These are phyloP conservation scores for Cyanocitta stelleri DNA, from an alignment of 2,113 vertebrate species.

Conservation along the genomic window DNA sequence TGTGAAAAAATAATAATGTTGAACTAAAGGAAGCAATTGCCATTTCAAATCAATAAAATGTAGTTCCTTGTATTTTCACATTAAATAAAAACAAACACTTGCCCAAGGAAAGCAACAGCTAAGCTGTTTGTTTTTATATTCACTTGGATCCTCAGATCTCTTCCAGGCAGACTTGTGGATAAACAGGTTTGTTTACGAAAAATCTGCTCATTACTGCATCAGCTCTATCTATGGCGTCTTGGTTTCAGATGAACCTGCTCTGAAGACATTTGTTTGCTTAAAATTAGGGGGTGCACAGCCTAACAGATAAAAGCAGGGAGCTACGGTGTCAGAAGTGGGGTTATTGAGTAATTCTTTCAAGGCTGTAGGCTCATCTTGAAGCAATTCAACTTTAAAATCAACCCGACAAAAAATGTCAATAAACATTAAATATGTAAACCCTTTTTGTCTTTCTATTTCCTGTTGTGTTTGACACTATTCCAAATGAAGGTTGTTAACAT, in stretches of 20 bases:
- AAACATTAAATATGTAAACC: conserved; percentile 53
- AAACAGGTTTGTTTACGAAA: conserved; percentile 40
- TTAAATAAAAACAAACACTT: conserved; percentile 22
- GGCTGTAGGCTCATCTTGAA: background rate
- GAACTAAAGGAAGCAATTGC: conserved; percentile 37
- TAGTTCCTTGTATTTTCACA: conserved; percentile 12
- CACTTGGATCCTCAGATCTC: background rate
- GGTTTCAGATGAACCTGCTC: background rate
- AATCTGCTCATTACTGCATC: conserved; percentile 1
- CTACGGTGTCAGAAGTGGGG: background rate
- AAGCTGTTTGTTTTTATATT: conserved; percentile 19
- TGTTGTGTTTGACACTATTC: conserved; percentile 7
- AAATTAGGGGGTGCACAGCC: background rate
- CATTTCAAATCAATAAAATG: conserved; percentile 46
- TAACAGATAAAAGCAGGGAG: background rate
- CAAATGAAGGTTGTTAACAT: background rate
- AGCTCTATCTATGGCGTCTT: background rate
- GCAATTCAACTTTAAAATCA: conserved; percentile 37
- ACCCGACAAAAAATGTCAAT: conserved; percentile 28
- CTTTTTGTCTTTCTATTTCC: conserved; percentile 11
- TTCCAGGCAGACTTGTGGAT: conserved; percentile 3
- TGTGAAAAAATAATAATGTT: conserved; percentile 35
- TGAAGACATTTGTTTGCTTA: background rate
- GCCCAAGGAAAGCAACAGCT: conserved; percentile 6
- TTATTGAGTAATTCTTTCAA: background rate